Base-by-base conservation (phyloP, 2,888 invertebrate species). In the Tricholauxania praeusta region DNA sequence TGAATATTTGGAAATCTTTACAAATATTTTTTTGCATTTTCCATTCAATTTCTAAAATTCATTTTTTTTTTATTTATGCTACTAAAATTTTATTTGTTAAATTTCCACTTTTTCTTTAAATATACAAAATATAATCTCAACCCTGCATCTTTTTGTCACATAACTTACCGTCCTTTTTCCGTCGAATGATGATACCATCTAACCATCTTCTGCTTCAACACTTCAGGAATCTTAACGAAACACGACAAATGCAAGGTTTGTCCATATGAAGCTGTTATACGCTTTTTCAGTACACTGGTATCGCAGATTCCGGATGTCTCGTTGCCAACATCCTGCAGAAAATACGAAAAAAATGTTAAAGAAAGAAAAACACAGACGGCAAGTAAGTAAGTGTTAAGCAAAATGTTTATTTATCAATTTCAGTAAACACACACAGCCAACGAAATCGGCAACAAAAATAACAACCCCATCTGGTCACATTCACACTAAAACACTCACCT, bases 231-330 rank as follows among this genome's bases (percentile, higher is more conserved):
- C 86, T 94, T 94, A 73, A 96, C 92, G 85, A 96, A 96, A 87
- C 96, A 97, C 71, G 96, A 95, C 68, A 97, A 90, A 86, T 97
- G 96, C 75, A 97, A 90, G 81, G 96, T 96, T 88, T 97, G 96
- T 15, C 97, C 97, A 93, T 96, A 97, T 1, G 96, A 96, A 15
- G 96, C 96, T 1, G 95, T 91, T 83, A 97, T 92, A 80, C 93
- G 93, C 89, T 96, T 95, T 82, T 96, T 94, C 62, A 95, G 91
- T 65, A 96, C 94, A 77, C 95, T 96, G 59, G 94, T 94, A 85
- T 96, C 96, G 85, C 96, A 96, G 71, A 96, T 94, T 79, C 95
- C 95, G 0, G 94, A 93, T 39, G 96, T 96, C 82, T 93, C 94
- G 84, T 96, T 96, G 59, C 95, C 94, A 72, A 97, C 96, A 83